Conservation (phyloP, 2,797 vertebrate species). For the Phrynocephalus forsythii region DNA sequence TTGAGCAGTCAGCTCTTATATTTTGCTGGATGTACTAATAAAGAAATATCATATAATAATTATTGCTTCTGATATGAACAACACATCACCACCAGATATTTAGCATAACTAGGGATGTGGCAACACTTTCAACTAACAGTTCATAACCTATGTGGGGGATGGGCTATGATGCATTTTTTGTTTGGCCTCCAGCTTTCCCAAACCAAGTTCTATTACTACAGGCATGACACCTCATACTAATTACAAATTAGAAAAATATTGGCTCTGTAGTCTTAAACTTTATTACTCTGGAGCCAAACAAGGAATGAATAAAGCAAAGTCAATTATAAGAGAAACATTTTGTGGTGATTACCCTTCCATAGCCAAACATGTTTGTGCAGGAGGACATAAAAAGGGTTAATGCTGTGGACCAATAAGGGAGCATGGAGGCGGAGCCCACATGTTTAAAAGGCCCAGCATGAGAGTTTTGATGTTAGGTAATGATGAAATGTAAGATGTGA, state of each 20-base stretch:
- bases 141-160: not conserved
- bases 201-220: not conserved
- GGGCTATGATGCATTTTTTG: not conserved
- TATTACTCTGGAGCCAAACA: not conserved
- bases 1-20: constrained; percentile 95
- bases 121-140: not conserved
- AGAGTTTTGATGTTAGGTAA: no score
- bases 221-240: not conserved
- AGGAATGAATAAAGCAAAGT: not conserved
- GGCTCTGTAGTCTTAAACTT: not conserved
- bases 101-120: not conserved
- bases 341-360: no score
- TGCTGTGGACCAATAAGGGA: no score
- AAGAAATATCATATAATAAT: constrained; percentile 37
- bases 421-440: no score
- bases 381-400: no score
- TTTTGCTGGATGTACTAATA: constrained; percentile 97
- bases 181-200: not conserved
- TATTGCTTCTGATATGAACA: not conserved
- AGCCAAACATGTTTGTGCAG: no score
- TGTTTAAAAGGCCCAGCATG: no score
- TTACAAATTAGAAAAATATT: not conserved
- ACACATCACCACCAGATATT: not conserved
- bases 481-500: no score
- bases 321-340: not conserved